Base-by-base conservation (phyloP, 2,888 invertebrate species). In the Chrysolina oricalcia region DNA sequence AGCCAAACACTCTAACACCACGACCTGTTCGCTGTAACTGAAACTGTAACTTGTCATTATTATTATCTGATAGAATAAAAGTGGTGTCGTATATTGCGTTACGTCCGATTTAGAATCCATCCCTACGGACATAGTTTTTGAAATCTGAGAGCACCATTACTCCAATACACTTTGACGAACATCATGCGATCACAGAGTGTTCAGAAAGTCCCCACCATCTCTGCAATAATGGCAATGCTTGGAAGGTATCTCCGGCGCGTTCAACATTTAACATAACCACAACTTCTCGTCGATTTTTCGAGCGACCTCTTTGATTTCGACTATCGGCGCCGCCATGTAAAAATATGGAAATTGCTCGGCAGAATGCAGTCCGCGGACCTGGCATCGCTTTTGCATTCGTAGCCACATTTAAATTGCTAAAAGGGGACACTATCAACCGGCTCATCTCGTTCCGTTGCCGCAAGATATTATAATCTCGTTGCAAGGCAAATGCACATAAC, bases 341-440 rank as follows among this genome's bases (percentile, higher is more conserved):
- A 86, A 85, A 84, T 86, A 86, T 85, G 86, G 85, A 85, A 85
- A 86, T 86, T 82, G 84, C 82, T 76, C 76, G 81, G 81, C 82
- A 85, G 83, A 85, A 86, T 85, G 85, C 84, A 80, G 84, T 82
- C 82, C 81, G 80, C 82, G 82, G 84, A 82, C 83, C 83, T 84
- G 83, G 83, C 84, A 85, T 85, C 86, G 87, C 84, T 87, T 88
- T 88, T 88, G 87, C 88, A 88, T 88, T 87, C 85, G 86, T 86
- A 86, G 84, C 86, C 85, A 86, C 87, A 88, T 89, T 89, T 89
- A 89, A 89, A 89, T 89, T 88, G 89, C 89, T 88, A 88, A 89
- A 88, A 88, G 87, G 87, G 87, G 87, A 88, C 88, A 88, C 87
- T 88, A 88, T 88, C 88, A 81, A 83, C 82, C 82, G 84, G 85